phyloP scores from a whole-genome alignment of 1,140 invertebrate genomes.

The Drosophila pruinosa region DNA sequence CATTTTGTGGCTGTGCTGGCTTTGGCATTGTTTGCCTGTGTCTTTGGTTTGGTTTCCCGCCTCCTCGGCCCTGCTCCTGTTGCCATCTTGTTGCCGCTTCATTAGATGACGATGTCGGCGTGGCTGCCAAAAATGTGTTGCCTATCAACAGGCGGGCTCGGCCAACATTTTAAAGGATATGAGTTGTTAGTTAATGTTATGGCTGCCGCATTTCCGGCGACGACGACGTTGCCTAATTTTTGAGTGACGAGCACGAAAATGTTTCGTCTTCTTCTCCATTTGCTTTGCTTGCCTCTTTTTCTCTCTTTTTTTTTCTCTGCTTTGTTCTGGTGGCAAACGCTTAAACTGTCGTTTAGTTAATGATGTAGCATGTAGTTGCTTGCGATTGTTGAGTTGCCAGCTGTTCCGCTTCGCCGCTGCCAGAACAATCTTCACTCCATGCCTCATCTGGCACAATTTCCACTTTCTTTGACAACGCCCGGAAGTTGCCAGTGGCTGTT shows the following conservation, averaged over 20 bases:
- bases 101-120: conserved; percentile 49
- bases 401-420: no score
- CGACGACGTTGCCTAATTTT: conserved; percentile 42
- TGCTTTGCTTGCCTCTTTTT: conserved; percentile 18
- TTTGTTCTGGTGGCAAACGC: conserved; percentile 33
- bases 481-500: conserved; percentile 30
- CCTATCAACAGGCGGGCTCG: conserved; percentile 64
- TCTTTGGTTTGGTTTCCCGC: not conserved
- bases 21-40: conserved; percentile 52
- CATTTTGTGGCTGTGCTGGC: conserved; percentile 11
- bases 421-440: conserved; percentile 6
- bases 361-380: conserved; percentile 67
- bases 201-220: conserved; percentile 50
- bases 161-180: conserved; percentile 64
- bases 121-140: conserved; percentile 49
- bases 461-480: conserved; percentile 42
- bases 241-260: conserved; percentile 36
- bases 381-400: conserved; percentile 17
- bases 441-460: conserved; percentile 53
- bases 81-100: conserved; percentile 61
- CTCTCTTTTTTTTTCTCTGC: conserved; percentile 6
- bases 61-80: not conserved
- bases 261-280: conserved; percentile 20
- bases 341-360: conserved; percentile 77
- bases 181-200: conserved; percentile 79